These are phyloP conservation scores for Pseudochaenichthys georgianus DNA, from an alignment of 2,797 vertebrate species.

Conservation along the genomic window DNA sequence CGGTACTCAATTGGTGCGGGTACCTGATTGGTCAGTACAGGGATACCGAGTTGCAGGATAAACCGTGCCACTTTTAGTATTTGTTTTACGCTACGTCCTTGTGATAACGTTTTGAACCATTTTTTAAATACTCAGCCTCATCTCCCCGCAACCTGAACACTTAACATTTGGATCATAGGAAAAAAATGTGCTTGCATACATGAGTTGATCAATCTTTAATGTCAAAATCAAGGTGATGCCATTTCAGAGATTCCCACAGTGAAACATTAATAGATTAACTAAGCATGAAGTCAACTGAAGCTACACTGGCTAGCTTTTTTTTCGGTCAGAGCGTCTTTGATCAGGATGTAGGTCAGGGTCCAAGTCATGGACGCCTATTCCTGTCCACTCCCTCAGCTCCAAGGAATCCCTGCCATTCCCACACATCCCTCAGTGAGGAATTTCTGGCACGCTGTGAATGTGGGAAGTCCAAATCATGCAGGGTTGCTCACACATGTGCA, in stretches of 20 bases:
- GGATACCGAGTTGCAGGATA: too few species aligned
- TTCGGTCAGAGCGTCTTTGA: slow-evolving; percentile 2
- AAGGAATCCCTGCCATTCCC: slow-evolving; percentile 75
- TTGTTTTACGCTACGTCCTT: too few species aligned
- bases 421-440: slow-evolving; percentile 72
- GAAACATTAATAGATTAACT: slow-evolving; percentile 11
- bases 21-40: too few species aligned
- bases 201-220: slow-evolving; percentile 31
- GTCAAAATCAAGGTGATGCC: slow-evolving; percentile 30
- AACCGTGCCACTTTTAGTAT: too few species aligned
- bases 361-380: slow-evolving; percentile 58
- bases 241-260: slow-evolving; percentile 22
- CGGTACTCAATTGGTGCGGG: too few species aligned
- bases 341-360: slow-evolving; percentile 56
- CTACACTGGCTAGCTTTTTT: not conserved
- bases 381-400: slow-evolving; percentile 63
- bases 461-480: slow-evolving; percentile 63
- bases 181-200: slow-evolving; percentile 20
- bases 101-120: too few species aligned
- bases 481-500: slow-evolving; percentile 50
- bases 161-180: slow-evolving; percentile 3
- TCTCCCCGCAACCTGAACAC: too few species aligned
- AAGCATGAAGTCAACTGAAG: slow-evolving; percentile 7
- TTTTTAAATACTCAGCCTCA: too few species aligned
- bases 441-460: slow-evolving; percentile 69